Conservation (phyloP, 2,888 invertebrate species). For the Cordylochernes scorpioides region DNA sequence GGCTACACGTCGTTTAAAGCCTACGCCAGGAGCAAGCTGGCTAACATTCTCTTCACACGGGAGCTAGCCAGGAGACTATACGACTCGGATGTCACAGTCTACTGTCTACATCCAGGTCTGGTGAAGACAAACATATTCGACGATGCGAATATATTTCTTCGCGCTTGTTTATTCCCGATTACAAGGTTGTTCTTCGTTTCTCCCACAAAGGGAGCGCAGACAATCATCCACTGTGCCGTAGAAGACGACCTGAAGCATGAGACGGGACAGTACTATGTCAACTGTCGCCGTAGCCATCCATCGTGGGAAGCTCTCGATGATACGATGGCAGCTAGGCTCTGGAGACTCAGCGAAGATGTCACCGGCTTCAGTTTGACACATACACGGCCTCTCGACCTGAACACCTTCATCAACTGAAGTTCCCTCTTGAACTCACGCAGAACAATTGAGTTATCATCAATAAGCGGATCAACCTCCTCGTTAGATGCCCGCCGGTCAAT, state of each 20-base stretch:
- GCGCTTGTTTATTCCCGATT: slow-evolving; percentile 32
- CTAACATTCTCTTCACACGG: slow-evolving; percentile 20
- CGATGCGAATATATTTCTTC: slow-evolving; percentile 36
- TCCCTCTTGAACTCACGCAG: too few relatives aligned
- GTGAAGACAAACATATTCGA: slow-evolving; percentile 25
- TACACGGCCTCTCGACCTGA: too few relatives aligned
- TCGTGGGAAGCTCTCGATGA: slow-evolving; percentile 6
- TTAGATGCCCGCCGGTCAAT: too few relatives aligned
- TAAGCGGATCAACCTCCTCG: too few relatives aligned
- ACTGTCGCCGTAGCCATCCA: slow-evolving; percentile 23
- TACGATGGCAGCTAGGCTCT: slow-evolving; percentile 1
- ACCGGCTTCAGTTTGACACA: too few relatives aligned
- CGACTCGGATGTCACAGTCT: slow-evolving; percentile 21
- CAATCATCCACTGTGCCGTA: slow-evolving; percentile 36
- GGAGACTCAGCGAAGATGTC: slow-evolving; percentile 1
- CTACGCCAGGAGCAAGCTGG: slow-evolving; percentile 22
- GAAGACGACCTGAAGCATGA: slow-evolving; percentile 19
- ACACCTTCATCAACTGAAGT: too few relatives aligned
- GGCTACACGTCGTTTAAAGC: slow-evolving; percentile 15
- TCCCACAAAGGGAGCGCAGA: slow-evolving; percentile 33
- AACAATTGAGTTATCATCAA: too few relatives aligned
- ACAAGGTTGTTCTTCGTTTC: slow-evolving; percentile 19
- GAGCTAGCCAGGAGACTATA: slow-evolving; percentile 18
- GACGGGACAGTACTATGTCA: slow-evolving; percentile 21
- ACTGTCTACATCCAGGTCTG: slow-evolving; percentile 25